Base-by-base conservation (phyloP, 2,113 vertebrate genomes). In the Gymnocephalus cernua region DNA sequence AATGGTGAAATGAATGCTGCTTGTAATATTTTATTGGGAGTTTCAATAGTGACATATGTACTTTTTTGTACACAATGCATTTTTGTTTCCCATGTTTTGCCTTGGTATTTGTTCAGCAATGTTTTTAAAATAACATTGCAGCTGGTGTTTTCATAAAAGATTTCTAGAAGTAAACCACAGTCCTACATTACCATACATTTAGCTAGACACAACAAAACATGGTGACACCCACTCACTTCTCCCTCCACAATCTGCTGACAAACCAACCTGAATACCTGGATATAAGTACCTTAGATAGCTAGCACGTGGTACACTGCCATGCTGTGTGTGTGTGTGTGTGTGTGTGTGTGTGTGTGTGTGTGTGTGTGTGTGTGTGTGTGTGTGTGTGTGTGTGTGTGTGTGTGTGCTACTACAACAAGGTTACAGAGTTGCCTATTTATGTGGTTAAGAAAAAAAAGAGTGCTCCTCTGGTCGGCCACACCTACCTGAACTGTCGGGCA, bases 401-500 rank as follows among this genome's bases (percentile, higher is more conserved):
- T 84, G n/a, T n/a, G n/a, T n/a, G n/a, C n/a, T n/a, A 81, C 72
- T 53, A 72, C 77, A 80, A 81, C 68, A 77, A 82, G 76, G 80
- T 83, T 74, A 78, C 66, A 47, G 13, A 83, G 74, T 78, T 77
- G 15, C 23, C 38, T 41, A 25, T 74, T 63, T 61, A 15, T 21
- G 44, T 62, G 29, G 10, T 68, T n/a, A 50, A 66, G n/a, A 85
- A 4, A 23, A 45, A 21, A 47, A 63, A 44, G 4, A 74, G 47
- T 59, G 59, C 23, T 57, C 48, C 70, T 70, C 71, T 50, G 41
- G 19, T 89, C 86, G 85, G 86, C 93, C 95, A 94, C 95, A 95
- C 95, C 95, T 95, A 96, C 95, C 95, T 95, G 92, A 79, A 86
- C 58, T 82, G 89, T 89, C 82, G 80, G 82, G 67, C 88, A 85